Evolutionary conservation across 1,140 invertebrate species (phyloP).

Genomic region (Ridgeia piscesae): DNA sequence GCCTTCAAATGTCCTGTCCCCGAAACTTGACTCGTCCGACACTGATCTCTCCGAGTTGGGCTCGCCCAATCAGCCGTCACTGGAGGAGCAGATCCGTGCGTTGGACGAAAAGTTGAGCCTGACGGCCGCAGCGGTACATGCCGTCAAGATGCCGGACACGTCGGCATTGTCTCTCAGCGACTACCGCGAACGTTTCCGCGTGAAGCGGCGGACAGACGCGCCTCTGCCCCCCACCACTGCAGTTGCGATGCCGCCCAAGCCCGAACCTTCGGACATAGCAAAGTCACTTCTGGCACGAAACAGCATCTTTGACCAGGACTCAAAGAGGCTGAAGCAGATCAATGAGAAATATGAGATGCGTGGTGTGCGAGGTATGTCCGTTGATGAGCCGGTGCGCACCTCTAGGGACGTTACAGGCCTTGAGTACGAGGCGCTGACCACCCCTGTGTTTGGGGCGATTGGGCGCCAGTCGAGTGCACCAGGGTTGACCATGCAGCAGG

Average conservation of each 20-base stretch:
- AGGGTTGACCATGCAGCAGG: neutral
- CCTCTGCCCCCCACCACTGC: neutral
- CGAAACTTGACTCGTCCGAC: conserved; percentile 17
- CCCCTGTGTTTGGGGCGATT: conserved; percentile 8
- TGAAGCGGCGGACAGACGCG: neutral
- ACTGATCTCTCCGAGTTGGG: conserved; percentile 13
- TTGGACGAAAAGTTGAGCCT: conserved; percentile 77
- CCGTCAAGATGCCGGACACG: conserved; percentile 29
- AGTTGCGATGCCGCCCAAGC: conserved; percentile 28
- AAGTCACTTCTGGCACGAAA: conserved; percentile 87
- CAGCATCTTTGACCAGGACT: conserved; percentile 94
- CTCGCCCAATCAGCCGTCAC: conserved; percentile 39
- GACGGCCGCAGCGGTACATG: conserved; percentile 28
- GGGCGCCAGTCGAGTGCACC: neutral
- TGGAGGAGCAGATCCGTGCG: conserved; percentile 84
- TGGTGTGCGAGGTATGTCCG: conserved; percentile 39
- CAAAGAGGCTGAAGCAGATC: conserved; percentile 85
- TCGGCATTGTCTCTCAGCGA: conserved; percentile 55
- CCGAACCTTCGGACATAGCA: conserved; percentile 87
- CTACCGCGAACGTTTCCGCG: conserved; percentile 27
- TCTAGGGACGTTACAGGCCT: neutral
- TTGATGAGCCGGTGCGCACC: neutral
- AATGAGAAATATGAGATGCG: conserved; percentile 81
- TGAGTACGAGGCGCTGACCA: neutral
- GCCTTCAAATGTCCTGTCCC: neutral